These are phyloP conservation scores for Eupelmus urozonus DNA, from an alignment of 2,888 invertebrate genomes.

Conservation along the genomic window DNA sequence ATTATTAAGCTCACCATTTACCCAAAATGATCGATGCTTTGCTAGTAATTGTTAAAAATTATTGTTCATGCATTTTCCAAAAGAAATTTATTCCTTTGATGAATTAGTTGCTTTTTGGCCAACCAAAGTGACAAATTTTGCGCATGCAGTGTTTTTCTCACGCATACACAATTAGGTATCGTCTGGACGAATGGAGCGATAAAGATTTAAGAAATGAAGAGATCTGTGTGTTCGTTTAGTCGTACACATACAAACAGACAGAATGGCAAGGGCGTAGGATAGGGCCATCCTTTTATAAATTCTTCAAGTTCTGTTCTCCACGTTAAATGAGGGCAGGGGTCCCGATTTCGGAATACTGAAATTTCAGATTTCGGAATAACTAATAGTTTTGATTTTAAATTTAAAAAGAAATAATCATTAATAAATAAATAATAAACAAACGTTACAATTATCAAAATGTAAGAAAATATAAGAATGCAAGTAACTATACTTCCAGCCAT, in stretches of 20 bases:
- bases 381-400: neutral
- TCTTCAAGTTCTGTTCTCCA: conserved; percentile 47
- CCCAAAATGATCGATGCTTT: conserved; percentile 58
- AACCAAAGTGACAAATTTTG: conserved; percentile 49
- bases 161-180: conserved; percentile 43
- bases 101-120: conserved; percentile 53
- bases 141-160: conserved; percentile 58
- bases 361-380: conserved; percentile 6
- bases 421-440: too few species aligned
- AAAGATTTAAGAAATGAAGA: conserved; percentile 38
- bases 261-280: conserved; percentile 75
- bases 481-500: too few species aligned
- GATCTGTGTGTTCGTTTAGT: conserved; percentile 43
- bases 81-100: conserved; percentile 10
- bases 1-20: conserved; percentile 63
- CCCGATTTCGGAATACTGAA: conserved; percentile 47
- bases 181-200: conserved; percentile 44
- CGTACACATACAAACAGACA: conserved; percentile 70
- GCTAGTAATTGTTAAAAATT: conserved; percentile 40
- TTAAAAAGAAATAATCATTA: neutral
- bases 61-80: conserved; percentile 28
- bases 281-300: conserved; percentile 71
- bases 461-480: too few species aligned
- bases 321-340: conserved; percentile 29
- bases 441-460: too few species aligned